phyloP scores from a whole-genome alignment of 2,888 invertebrate genomes.

The Tanytarsus gracilentus region DNA sequence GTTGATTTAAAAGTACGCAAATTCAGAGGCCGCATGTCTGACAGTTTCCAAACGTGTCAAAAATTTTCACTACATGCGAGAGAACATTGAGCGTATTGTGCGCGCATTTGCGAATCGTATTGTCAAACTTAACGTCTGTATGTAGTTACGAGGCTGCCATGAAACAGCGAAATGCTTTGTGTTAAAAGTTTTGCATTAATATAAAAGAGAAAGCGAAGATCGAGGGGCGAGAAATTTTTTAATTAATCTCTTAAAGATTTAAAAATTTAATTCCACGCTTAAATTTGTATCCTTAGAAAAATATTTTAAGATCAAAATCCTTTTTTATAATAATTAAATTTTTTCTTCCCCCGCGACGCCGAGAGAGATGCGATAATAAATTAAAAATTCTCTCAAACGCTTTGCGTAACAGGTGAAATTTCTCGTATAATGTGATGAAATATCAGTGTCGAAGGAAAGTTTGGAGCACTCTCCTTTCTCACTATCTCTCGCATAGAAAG shows the following conservation, averaged over 20 bases:
- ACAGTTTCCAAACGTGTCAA: too few species aligned
- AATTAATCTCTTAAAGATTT: neutral
- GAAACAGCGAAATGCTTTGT: too few species aligned
- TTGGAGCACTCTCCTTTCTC: neutral
- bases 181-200: too few species aligned
- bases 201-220: too few species aligned
- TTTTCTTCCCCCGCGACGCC: too few species aligned
- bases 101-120: constrained; percentile 18
- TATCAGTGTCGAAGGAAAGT: constrained; percentile 23
- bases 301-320: too few species aligned
- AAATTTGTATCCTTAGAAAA: too few species aligned
- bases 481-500: neutral
- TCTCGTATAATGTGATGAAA: constrained; percentile 24
- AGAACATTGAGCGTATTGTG: constrained; percentile 24
- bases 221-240: neutral
- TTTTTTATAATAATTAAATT: too few species aligned
- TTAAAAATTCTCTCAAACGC: neutral
- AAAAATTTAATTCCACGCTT: neutral
- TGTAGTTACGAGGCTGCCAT: neutral
- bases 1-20: constrained; percentile 16
- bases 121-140: constrained; percentile 24
- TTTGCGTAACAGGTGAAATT: constrained; percentile 28
- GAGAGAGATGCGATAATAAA: too few species aligned
- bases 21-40: too few species aligned
- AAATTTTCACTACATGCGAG: neutral